These are phyloP conservation scores for Drosophila melanica DNA, from an alignment of 1,140 invertebrate genomes.

Conservation along the genomic window DNA sequence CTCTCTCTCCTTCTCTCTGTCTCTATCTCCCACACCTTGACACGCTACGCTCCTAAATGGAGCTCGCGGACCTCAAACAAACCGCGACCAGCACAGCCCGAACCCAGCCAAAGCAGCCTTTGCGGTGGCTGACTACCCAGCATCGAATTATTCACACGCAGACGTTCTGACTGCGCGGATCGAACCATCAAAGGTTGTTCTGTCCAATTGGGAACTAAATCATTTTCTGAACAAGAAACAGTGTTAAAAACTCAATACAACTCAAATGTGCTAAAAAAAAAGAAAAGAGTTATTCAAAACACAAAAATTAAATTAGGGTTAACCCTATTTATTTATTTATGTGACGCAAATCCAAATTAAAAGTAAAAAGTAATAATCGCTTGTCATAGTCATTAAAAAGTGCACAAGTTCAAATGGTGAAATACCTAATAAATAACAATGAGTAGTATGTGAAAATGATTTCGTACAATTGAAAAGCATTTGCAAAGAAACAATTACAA, in stretches of 20 bases:
- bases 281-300: constrained; percentile 9
- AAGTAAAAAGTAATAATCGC: constrained; percentile 6
- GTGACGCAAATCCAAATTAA: constrained; percentile 1
- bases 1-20: not conserved
- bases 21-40: constrained; percentile 2
- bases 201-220: constrained; percentile 8
- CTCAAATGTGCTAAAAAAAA: constrained; percentile 11
- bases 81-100: constrained; percentile 30
- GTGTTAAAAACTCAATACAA: constrained; percentile 12
- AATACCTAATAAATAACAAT: constrained; percentile 52
- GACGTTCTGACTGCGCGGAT: constrained; percentile 68
- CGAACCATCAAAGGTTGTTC: constrained; percentile 28
- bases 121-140: constrained; percentile 58
- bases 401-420: constrained; percentile 65
- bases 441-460: constrained; percentile 53
- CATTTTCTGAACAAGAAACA: constrained; percentile 13
- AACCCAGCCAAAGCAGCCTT: constrained; percentile 57
- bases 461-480: constrained; percentile 39
- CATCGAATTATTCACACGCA: constrained; percentile 70
- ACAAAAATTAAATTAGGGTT: not conserved
- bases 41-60: constrained; percentile 12
- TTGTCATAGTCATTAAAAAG: constrained; percentile 34
- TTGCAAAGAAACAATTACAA: constrained; percentile 17
- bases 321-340: constrained; percentile 14
- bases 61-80: constrained; percentile 33